Conservation (phyloP, 2,888 invertebrate species). For the Patella caerulea region DNA sequence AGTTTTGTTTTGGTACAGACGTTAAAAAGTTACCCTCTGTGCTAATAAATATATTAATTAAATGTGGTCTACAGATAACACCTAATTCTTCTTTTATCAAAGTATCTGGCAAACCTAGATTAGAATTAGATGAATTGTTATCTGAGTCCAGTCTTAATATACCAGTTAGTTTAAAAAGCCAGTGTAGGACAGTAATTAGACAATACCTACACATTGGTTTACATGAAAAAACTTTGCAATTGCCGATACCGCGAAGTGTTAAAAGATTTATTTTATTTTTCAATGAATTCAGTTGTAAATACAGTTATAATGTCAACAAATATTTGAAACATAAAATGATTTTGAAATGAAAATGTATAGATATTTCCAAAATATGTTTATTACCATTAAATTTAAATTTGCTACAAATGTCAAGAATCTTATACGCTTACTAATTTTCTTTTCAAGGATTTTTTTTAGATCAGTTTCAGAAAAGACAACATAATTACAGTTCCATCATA, state of each 20-base stretch:
- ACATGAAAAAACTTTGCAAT: not conserved
- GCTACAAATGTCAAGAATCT: too few species aligned
- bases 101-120: not conserved
- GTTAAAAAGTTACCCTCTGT: not conserved
- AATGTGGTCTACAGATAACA: not conserved
- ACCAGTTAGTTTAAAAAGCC: not conserved
- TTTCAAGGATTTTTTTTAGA: too few species aligned
- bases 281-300: not conserved
- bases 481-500: too few species aligned
- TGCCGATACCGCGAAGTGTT: not conserved
- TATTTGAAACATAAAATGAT: not conserved
- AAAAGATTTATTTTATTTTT: not conserved
- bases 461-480: too few species aligned
- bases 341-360: not conserved
- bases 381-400: too few species aligned
- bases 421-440: too few species aligned
- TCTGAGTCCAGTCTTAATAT: not conserved
- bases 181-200: not conserved
- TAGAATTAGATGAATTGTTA: not conserved
- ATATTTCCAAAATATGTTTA: too few species aligned
- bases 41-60: not conserved
- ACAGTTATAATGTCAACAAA: constrained; percentile 9
- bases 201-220: not conserved
- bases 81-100: not conserved
- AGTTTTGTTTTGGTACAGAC: not conserved